Base-by-base conservation (phyloP, 2,113 vertebrate species). In the Scalopus aquaticus region DNA sequence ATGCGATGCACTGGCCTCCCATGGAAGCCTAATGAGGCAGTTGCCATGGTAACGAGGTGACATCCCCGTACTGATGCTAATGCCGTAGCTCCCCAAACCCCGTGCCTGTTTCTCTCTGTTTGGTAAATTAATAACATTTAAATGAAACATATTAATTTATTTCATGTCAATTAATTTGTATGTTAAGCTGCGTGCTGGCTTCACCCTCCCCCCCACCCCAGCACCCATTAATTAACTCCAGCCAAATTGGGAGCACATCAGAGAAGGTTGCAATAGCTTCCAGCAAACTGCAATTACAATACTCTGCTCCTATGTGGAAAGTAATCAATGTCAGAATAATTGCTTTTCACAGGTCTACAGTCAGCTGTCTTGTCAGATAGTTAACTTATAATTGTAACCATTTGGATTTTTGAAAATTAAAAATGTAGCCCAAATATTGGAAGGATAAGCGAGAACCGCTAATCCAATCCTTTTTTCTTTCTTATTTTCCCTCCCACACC, bases 291-390 rank as follows among this genome's bases (percentile, higher is more conserved):
- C 95, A 94, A 46, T 95, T 89, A 17, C 76, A 83, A 90, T 32
- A 1, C 94, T 96, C 28, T 0, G 95, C 93, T 97, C 93, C 97
- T 93, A 49, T 93, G 94, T 19, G 91, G 96, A 96, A 96, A 97
- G 96, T 96, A 97, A 98, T 98, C 98, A 96, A 96, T 87, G 97
- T 98, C 98, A 96, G 94, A 98, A 97, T 98, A 98, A 98, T 98
- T 98, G 97, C 97, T 98, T 98, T 98, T 97, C 97, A 96, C 91
- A 91, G 97, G 97, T 85, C 97, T 93, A 51, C 54, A 97, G 94
- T 97, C 96, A 94, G 87, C 97, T 94, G 96, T 88, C 98, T 96
- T 97, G 98, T 97, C 98, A 97, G 97, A 97, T 86, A 92, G 97
- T 98, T 98, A 97, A 97, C 96, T 96, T 94, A 85, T 96, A 98